Conservation (phyloP, 37 sponge, comb jelly and placozoan species). For the Beroe ovata region DNA sequence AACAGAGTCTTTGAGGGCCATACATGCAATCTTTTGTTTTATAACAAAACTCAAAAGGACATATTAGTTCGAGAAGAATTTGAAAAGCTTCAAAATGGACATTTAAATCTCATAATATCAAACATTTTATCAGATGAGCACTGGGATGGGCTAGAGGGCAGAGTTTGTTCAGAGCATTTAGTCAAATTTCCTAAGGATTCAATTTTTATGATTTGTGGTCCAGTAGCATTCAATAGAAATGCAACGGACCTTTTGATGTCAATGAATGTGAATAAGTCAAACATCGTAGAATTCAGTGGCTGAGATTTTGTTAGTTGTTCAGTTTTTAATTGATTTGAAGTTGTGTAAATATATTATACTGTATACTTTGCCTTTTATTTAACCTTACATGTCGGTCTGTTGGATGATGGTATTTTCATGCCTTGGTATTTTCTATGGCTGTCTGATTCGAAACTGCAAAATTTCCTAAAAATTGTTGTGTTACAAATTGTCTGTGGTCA, state of each 20-base stretch:
- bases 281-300: conserved; percentile 29
- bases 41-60: conserved; percentile 50
- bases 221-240: neutral
- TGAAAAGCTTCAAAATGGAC: neutral
- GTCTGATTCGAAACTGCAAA: no score
- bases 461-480: no score
- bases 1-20: neutral
- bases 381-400: no score
- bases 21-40: conserved; percentile 17
- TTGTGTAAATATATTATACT: no score
- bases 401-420: no score
- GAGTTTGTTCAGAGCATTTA: neutral
- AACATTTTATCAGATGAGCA: conserved; percentile 31
- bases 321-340: no score
- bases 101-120: neutral
- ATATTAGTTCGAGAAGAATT: neutral
- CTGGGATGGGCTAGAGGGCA: conserved; percentile 10
- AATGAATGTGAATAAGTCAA: neutral
- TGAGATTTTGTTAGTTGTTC: no score
- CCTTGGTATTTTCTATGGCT: no score
- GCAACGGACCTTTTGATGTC: neutral
- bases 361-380: no score
- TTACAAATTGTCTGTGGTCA: no score
- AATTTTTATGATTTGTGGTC: conserved; percentile 54
- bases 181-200: neutral